phyloP scores from a whole-genome alignment of 2,113 vertebrate species.

The Coracopsis vasa region DNA sequence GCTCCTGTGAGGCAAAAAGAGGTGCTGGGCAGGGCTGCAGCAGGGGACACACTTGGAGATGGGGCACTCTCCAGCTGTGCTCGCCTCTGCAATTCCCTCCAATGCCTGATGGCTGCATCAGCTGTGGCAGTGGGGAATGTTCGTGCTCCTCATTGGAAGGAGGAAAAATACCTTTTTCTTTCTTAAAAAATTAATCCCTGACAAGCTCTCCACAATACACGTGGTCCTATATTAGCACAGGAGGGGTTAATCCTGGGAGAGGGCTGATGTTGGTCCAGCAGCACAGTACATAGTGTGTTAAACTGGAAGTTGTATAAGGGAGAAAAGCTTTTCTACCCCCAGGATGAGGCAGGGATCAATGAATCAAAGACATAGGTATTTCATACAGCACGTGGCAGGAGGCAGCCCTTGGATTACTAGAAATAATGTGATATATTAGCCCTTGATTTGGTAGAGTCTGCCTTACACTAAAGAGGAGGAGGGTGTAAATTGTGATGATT shows the following conservation, averaged over 20 bases:
- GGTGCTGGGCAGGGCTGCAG: not conserved
- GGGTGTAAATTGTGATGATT: conserved; percentile 68
- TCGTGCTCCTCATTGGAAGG: not conserved
- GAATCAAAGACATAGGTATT: conserved; percentile 68
- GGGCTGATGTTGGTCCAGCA: not conserved
- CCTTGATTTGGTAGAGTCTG: conserved; percentile 61
- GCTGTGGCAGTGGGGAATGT: not conserved
- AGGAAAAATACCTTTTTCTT: fast-evolving
- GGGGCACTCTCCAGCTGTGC: not conserved
- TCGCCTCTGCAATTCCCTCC: not conserved
- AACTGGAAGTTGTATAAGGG: not conserved
- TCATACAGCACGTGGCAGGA: conserved; percentile 65
- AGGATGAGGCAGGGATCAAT: conserved; percentile 55
- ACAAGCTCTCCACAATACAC: not conserved
- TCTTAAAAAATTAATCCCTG: not conserved
- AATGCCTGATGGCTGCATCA: not conserved
- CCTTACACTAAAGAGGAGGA: conserved; percentile 66
- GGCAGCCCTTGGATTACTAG: conserved; percentile 66
- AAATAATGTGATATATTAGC: conserved; percentile 70
- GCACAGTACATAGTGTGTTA: not conserved
- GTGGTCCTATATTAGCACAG: not conserved
- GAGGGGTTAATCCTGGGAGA: not conserved
- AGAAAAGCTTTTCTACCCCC: not conserved
- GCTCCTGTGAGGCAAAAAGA: not conserved
- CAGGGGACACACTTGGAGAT: not conserved